These are phyloP conservation scores for Picathartes gymnocephalus DNA, from an alignment of 2,113 vertebrate species.

Conservation along the genomic window DNA sequence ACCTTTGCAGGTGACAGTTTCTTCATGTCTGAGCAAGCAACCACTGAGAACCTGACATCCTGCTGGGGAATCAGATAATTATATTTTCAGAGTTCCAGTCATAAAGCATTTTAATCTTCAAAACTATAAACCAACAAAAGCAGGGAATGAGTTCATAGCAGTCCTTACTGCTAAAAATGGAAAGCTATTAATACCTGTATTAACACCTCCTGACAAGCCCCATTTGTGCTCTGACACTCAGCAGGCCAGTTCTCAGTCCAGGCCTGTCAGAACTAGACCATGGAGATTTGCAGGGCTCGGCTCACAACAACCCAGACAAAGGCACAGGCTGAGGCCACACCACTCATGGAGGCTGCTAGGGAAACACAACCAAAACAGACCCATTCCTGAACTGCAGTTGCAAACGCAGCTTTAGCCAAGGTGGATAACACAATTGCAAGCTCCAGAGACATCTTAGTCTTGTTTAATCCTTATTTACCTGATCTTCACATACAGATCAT, in stretches of 20 bases:
- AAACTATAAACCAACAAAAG: not conserved
- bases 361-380: not conserved
- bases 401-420: not conserved
- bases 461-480: not conserved
- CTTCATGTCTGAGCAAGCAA: not conserved
- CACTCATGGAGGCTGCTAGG: not conserved
- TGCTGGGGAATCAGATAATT: not conserved
- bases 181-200: not conserved
- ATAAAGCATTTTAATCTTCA: not conserved
- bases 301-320: not conserved
- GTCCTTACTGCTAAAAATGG: constrained; percentile 1
- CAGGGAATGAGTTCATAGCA: not conserved
- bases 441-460: not conserved
- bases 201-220: constrained; percentile 3
- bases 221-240: not conserved
- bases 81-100: not conserved
- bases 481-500: not conserved
- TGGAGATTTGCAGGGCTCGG: not conserved
- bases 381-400: not conserved
- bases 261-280: not conserved
- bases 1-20: not conserved
- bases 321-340: not conserved
- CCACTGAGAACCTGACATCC: not conserved
- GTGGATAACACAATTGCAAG: not conserved
- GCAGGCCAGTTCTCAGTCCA: not conserved